These are phyloP conservation scores for Tenthredo mesomela DNA, from an alignment of 2,888 invertebrate genomes.

Conservation along the genomic window DNA sequence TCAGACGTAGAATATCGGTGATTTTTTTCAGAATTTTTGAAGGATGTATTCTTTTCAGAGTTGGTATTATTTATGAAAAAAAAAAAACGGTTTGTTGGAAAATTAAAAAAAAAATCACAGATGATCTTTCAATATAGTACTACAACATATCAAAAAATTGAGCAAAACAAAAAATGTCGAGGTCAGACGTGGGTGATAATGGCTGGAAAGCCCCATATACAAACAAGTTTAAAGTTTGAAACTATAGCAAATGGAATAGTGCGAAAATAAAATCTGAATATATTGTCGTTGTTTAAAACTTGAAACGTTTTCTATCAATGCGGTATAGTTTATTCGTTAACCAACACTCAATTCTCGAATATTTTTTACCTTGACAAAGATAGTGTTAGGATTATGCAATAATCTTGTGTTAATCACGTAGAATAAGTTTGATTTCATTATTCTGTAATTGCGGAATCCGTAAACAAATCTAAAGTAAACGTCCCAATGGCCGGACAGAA, in stretches of 20 bases:
- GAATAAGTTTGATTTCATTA: background rate
- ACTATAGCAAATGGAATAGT: background rate
- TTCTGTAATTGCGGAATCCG: background rate
- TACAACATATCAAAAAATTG: no score
- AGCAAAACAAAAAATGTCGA: no score
- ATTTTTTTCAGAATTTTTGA: no score
- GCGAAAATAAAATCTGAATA: background rate
- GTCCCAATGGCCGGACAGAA: no score
- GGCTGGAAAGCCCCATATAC: no score
- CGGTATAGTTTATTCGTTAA: background rate
- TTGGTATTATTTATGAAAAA: no score
- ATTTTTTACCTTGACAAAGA: background rate
- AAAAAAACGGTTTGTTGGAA: no score
- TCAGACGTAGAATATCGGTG: no score
- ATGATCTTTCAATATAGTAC: no score
- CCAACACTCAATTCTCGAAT: background rate
- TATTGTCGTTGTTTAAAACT: background rate
- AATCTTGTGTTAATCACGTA: background rate
- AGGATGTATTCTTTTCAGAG: no score
- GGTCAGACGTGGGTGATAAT: no score
- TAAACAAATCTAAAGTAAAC: background rate
- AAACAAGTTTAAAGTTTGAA: background rate
- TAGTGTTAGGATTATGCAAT: background rate
- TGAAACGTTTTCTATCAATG: background rate
- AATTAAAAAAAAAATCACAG: no score